Percentiles rank a stretch among this genome's conserved stretches.
These are phyloP conservation scores for Heterotilapia buettikoferi DNA, from an alignment of 2,113 vertebrate species.

Conservation along the genomic window DNA sequence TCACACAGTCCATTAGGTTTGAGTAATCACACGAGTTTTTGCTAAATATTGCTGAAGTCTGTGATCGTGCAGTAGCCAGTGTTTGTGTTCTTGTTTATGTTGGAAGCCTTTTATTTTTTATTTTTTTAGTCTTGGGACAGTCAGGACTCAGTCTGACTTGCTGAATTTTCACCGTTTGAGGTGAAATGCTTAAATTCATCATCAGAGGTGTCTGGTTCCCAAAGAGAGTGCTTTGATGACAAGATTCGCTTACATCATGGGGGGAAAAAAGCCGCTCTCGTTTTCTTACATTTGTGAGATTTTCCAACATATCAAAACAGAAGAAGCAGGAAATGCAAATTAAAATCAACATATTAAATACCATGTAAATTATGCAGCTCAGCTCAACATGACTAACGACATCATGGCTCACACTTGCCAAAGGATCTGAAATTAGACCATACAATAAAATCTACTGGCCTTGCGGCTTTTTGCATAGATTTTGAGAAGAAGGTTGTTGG, in stretches of 20 bases:
- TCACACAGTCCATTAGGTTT: background rate
- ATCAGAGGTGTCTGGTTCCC: background rate
- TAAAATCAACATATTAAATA: background rate
- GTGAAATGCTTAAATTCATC: background rate
- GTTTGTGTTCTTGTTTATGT: background rate
- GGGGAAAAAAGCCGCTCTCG: accelerated
- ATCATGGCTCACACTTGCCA: background rate
- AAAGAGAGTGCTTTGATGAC: background rate
- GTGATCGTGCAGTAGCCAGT: background rate
- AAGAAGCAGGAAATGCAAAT: background rate
- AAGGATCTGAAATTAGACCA: background rate
- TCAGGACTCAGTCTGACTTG: background rate
- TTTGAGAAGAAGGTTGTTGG: background rate
- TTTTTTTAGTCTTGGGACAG: background rate
- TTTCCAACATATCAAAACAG: background rate
- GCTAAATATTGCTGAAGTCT: background rate
- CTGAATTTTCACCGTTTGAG: background rate
- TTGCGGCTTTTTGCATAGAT: background rate
- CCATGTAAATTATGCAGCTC: background rate
- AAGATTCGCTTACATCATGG: background rate
- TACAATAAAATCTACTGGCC: background rate
- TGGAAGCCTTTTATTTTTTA: background rate
- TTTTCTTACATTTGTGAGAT: background rate
- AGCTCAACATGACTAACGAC: background rate
- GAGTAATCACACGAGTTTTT: background rate